Evolutionary conservation across 2,888 invertebrate species (phyloP), one percentile per base, ranked within the genome.

Genomic region (Caenorhabditis sp.): DNA sequence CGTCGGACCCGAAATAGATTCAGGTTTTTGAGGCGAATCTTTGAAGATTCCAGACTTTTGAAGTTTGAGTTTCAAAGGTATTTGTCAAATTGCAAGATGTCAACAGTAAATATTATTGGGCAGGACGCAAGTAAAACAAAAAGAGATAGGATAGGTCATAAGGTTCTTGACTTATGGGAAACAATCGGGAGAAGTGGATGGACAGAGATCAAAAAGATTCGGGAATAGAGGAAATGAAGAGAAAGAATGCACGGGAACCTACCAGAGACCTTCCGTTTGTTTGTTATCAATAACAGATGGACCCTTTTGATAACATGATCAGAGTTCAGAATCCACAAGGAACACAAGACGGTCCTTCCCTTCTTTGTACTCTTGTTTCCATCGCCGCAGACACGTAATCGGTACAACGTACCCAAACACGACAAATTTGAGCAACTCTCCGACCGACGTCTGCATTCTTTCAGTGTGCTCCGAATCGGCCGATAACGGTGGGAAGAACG

Each of bases 351-450:
- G 22, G 24, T 46, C 6, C n/a, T 22, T 15, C 27, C 15, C 20
- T 55, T 41, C 55, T 55, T 55, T 43, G 56, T 58, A 58, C 56
- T 35, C 32, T n/a, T n/a, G n/a, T n/a, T n/a, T n/a, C n/a, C n/a
- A n/a, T n/a, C n/a, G n/a, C 8, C 9, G 17, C 17, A 22, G 17
- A 56, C 24, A 24, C 20, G 39, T 13, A 37, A 17, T 52, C 20
- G 39, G 8, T 45, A 58, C 58, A 58, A 17, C 46, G 58, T 58
- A 45, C 58, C 58, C 24, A 6, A 13, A 26, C 32, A 32, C n/a
- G 32, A 24, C 32, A 35, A 20, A 17, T 17, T 22, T 35, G 26
- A 41, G 26, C 13, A 7, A 55, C 15, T 55, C 17, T n/a, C n/a
- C n/a, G n/a, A n/a, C n/a, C n/a, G n/a, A n/a, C n/a, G n/a, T n/a